Evolutionary conservation across 2,888 invertebrate species (phyloP).

Genomic region (Tribolium freemani): DNA sequence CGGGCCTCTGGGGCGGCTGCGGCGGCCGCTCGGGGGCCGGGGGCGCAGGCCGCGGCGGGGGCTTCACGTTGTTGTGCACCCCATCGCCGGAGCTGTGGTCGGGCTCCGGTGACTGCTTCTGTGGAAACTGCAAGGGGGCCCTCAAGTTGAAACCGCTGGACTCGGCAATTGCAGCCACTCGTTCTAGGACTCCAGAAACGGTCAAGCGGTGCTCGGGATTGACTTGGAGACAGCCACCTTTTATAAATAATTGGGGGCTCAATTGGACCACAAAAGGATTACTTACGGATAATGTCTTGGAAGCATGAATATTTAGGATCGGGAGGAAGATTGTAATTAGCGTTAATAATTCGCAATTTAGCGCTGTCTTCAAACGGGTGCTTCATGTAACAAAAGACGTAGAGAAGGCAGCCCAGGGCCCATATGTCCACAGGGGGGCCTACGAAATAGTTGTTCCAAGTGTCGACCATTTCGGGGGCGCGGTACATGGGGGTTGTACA

Average conservation of each 20-base stretch:
- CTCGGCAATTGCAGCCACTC: slow-evolving; percentile 90
- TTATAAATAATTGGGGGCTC: slow-evolving; percentile 52
- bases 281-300: slow-evolving; percentile 90
- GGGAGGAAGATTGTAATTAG: slow-evolving; percentile 89
- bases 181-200: slow-evolving; percentile 85
- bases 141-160: slow-evolving; percentile 86
- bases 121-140: slow-evolving; percentile 77
- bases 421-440: slow-evolving; percentile 94
- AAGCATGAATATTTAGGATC: slow-evolving; percentile 88
- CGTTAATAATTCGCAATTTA: slow-evolving; percentile 96
- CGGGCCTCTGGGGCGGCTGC: slow-evolving; percentile 60
- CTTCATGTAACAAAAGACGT: slow-evolving; percentile 90
- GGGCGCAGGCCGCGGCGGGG: slow-evolving; percentile 51
- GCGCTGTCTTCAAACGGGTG: slow-evolving; percentile 98
- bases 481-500: slow-evolving; percentile 96
- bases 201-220: slow-evolving; percentile 87
- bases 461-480: slow-evolving; percentile 98
- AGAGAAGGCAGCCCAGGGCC: slow-evolving; percentile 97
- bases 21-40: slow-evolving; percentile 57
- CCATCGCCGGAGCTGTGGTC: slow-evolving; percentile 54
- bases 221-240: slow-evolving; percentile 82
- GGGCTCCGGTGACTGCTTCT: slow-evolving; percentile 63
- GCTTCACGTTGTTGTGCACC: slow-evolving; percentile 54
- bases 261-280: slow-evolving; percentile 36
- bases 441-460: slow-evolving; percentile 96